These are phyloP conservation scores for Epinotia demarniana DNA, from an alignment of 2,888 invertebrate species.

Conservation along the genomic window DNA sequence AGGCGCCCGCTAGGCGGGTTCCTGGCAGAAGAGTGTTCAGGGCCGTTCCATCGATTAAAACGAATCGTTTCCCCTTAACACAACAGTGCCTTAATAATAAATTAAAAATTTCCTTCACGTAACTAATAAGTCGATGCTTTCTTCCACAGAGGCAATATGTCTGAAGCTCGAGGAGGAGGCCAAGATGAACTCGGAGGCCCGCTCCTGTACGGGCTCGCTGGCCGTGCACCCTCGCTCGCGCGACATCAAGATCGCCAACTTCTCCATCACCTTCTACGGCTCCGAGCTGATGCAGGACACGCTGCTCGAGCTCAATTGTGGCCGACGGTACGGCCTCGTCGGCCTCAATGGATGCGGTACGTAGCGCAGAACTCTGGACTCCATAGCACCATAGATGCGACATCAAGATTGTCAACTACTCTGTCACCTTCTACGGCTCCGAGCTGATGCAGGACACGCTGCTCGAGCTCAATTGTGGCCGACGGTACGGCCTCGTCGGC, in stretches of 20 bases:
- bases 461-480: constrained; percentile 98
- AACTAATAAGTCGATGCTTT: background rate
- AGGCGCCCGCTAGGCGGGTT: too few species aligned
- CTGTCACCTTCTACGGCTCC: constrained; percentile 98
- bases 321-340: constrained; percentile 97
- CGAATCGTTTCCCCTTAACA: too few species aligned
- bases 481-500: constrained; percentile 98
- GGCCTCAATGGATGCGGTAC: constrained; percentile 98
- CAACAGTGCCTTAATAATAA: too few species aligned
- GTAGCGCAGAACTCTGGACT: constrained; percentile 52
- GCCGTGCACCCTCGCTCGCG: constrained; percentile 98
- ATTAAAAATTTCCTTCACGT: too few species aligned
- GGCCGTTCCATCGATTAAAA: too few species aligned
- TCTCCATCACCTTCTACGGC: constrained; percentile 99
- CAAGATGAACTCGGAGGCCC: constrained; percentile 95
- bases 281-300: constrained; percentile 98
- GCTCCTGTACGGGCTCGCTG: constrained; percentile 97
- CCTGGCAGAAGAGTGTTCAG: too few species aligned
- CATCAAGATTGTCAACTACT: constrained; percentile 97
- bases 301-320: constrained; percentile 98
- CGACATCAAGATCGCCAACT: constrained; percentile 97
- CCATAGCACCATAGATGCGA: constrained; percentile 84
- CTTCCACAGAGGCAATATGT: constrained; percentile 90
- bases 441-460: constrained; percentile 98
- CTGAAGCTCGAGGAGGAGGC: constrained; percentile 95